Evolutionary conservation across 1,140 invertebrate species (phyloP).

Genomic region (Lepidostoma basale): DNA sequence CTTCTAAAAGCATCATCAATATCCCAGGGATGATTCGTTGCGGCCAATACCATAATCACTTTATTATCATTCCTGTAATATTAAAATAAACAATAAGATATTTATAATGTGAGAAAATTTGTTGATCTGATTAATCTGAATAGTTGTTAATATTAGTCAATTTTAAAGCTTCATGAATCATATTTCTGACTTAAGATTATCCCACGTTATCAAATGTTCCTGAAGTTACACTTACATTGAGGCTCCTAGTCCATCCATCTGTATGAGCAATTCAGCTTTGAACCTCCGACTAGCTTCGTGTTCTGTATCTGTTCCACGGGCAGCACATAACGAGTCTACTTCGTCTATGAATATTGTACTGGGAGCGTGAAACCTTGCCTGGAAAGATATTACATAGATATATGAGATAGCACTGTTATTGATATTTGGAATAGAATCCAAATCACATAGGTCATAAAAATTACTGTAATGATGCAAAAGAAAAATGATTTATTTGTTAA

Average conservation of each 20-base stretch:
- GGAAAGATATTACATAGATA: slow-evolving; percentile 46
- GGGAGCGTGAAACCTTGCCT: slow-evolving; percentile 97
- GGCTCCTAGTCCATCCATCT: slow-evolving; percentile 92
- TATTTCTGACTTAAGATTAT: too few relatives aligned
- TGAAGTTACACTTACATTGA: slow-evolving; percentile 51
- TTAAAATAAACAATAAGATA: too few relatives aligned
- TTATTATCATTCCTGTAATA: slow-evolving; percentile 68
- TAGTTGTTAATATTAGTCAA: too few relatives aligned
- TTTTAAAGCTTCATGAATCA: too few relatives aligned
- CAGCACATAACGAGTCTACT: slow-evolving; percentile 97
- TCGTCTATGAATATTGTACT: slow-evolving; percentile 99
- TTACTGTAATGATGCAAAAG: too few relatives aligned
- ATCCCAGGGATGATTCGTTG: slow-evolving; percentile 99
- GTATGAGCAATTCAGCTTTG: slow-evolving; percentile 97
- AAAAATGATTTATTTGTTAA: too few relatives aligned
- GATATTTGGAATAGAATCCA: not conserved
- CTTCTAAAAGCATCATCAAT: slow-evolving; percentile 97
- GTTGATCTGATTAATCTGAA: too few relatives aligned
- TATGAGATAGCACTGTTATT: too few relatives aligned
- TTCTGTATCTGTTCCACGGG: slow-evolving; percentile 93
- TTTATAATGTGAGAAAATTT: too few relatives aligned
- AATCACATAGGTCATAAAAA: not conserved
- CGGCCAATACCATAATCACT: slow-evolving; percentile 96
- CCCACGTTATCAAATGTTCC: too few relatives aligned
- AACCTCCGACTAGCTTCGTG: slow-evolving; percentile 98